Percentiles rank a stretch among this genome's conserved stretches.
Evolutionary conservation across 1,140 invertebrate genomes (phyloP).

Genomic region (Zaprionus capensis): DNA sequence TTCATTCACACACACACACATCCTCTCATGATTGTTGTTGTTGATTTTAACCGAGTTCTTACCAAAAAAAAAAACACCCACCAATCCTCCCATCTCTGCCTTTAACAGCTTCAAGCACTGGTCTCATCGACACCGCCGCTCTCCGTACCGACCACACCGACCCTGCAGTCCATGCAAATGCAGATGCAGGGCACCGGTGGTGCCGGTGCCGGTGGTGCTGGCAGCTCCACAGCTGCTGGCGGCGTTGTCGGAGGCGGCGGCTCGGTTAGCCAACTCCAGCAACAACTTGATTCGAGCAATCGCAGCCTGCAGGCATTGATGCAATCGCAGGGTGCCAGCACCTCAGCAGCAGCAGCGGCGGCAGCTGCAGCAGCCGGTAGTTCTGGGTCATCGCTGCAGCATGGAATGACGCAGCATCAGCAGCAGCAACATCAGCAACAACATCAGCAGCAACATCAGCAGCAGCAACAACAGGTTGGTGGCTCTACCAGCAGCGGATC

Average conservation of each 20-base stretch:
- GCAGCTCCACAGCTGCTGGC: slow-evolving; percentile 6
- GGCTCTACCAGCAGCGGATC: slow-evolving; percentile 32
- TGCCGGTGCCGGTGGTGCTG: slow-evolving; percentile 33
- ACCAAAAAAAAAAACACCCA: slow-evolving; percentile 42
- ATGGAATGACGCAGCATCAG: slow-evolving; percentile 49
- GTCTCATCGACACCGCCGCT: slow-evolving; percentile 82
- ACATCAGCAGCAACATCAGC: slow-evolving; percentile 56
- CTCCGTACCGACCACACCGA: slow-evolving; percentile 80
- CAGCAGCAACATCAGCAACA: slow-evolving; percentile 39
- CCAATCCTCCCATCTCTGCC: slow-evolving; percentile 44
- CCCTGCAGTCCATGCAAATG: slow-evolving; percentile 82
- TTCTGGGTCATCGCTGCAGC: slow-evolving; percentile 33
- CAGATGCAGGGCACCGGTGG: slow-evolving; percentile 75
- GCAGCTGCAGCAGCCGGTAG: slow-evolving; percentile 57
- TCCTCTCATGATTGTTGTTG: slow-evolving; percentile 32
- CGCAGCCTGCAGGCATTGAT: slow-evolving; percentile 69
- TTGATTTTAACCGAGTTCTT: slow-evolving; percentile 47
- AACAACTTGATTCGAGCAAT: slow-evolving; percentile 69
- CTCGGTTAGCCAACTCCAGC: slow-evolving; percentile 51
- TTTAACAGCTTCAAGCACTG: slow-evolving; percentile 82
- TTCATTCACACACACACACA: slow-evolving; percentile 1
- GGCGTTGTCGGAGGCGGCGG: slow-evolving; percentile 34
- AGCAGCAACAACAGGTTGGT: slow-evolving; percentile 48
- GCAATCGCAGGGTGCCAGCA: slow-evolving; percentile 72
- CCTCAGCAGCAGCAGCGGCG: slow-evolving; percentile 69